Percentiles rank a stretch among this genome's conserved stretches.
Evolutionary conservation across 23 tunicate species (phyloP).

Genomic region (Trididemnum clinides): DNA sequence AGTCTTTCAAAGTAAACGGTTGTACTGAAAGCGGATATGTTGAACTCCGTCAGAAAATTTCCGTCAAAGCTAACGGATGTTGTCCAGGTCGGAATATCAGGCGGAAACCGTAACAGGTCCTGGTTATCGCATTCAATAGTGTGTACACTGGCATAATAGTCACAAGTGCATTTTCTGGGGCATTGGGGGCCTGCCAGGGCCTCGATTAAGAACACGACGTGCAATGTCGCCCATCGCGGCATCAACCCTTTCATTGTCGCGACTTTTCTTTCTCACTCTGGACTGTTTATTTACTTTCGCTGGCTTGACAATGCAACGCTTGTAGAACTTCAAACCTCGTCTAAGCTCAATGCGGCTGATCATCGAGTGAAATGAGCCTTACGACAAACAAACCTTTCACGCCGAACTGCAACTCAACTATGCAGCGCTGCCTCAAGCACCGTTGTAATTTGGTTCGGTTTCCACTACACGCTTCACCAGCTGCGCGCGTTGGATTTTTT

Average conservation of each 20-base stretch:
- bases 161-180: conserved; percentile 70
- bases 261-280: no score
- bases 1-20: conserved; percentile 70
- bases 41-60: conserved; percentile 41
- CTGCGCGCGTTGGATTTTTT: no score
- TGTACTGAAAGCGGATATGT: conserved; percentile 43
- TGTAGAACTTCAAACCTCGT: no score
- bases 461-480: no score
- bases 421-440: no score
- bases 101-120: conserved; percentile 41
- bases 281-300: no score
- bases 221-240: no score
- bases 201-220: background rate
- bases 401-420: background rate
- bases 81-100: conserved; percentile 85
- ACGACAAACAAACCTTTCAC: background rate
- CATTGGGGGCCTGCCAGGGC: conserved; percentile 31
- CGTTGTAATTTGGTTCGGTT: no score
- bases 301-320: no score
- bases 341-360: no score
- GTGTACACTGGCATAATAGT: conserved; percentile 61
- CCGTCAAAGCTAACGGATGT: conserved; percentile 74
- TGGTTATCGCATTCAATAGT: conserved; percentile 71
- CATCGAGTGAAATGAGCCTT: background rate
- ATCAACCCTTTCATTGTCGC: no score